These are phyloP conservation scores for Colostygia pectinataria DNA, from an alignment of 2,888 invertebrate genomes.

Conservation along the genomic window DNA sequence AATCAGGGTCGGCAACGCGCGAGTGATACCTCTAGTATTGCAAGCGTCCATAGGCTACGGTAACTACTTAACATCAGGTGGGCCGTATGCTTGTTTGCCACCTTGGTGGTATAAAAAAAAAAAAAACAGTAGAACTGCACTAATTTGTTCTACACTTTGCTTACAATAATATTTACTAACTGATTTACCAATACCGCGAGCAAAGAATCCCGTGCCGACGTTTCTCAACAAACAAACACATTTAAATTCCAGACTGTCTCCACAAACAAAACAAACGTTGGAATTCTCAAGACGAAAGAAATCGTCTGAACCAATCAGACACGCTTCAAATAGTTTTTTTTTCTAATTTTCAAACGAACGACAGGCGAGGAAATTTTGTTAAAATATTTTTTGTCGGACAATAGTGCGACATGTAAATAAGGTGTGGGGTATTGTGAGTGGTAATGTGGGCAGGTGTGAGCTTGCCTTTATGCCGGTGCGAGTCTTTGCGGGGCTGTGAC, in stretches of 20 bases:
- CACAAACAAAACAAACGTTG: conserved; percentile 20
- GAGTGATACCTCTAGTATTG: too few relatives aligned
- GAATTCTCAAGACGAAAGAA: conserved; percentile 10
- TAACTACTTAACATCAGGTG: too few relatives aligned
- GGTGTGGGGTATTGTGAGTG: conserved; percentile 29
- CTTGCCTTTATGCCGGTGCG: conserved; percentile 48
- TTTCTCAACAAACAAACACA: conserved; percentile 9
- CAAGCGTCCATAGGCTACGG: too few relatives aligned
- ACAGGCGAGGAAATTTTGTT: conserved; percentile 56
- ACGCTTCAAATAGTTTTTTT: conserved; percentile 27
- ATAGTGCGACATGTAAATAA: conserved; percentile 35
- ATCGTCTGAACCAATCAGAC: conserved; percentile 3
- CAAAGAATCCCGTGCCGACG: conserved; percentile 1
- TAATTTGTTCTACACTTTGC: background rate
- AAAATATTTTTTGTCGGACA: conserved; percentile 47
- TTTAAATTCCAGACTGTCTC: conserved; percentile 21
- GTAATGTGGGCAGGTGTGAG: conserved; percentile 62
- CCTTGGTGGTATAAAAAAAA: too few relatives aligned
- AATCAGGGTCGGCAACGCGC: too few relatives aligned
- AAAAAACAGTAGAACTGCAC: background rate
- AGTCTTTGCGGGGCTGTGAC: conserved; percentile 50
- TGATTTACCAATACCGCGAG: conserved; percentile 8
- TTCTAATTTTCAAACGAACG: too few relatives aligned
- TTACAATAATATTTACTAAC: conserved; percentile 3
- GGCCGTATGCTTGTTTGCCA: too few relatives aligned